Evolutionary conservation across 2,888 invertebrate genomes (phyloP).

Genomic region (Galeopsomyia nigrocyanea): DNA sequence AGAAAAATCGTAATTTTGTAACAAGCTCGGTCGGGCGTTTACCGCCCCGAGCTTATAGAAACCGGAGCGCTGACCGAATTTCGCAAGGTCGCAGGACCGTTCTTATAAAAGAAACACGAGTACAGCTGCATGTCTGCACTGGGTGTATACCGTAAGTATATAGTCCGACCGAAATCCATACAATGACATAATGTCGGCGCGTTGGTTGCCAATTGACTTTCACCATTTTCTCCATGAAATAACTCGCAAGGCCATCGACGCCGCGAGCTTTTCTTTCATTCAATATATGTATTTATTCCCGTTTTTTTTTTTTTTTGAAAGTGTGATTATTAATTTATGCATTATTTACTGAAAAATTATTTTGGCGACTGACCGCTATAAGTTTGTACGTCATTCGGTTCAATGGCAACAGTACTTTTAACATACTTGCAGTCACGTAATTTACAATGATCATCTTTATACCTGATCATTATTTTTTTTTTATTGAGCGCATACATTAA

Average conservation of each 20-base stretch:
- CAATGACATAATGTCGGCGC: slow-evolving; percentile 38
- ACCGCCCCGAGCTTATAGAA: slow-evolving; percentile 10
- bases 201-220: slow-evolving; percentile 30
- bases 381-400: no score
- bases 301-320: background rate
- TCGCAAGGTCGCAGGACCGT: slow-evolving; percentile 48
- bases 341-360: no score
- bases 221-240: slow-evolving; percentile 40
- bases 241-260: slow-evolving; percentile 28
- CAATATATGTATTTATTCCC: background rate
- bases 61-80: slow-evolving; percentile 47
- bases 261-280: background rate
- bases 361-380: no score
- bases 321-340: no score
- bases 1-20: slow-evolving; percentile 33
- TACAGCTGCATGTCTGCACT: background rate
- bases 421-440: no score
- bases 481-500: no score
- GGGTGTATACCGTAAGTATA: background rate
- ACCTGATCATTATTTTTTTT: no score
- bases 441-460: no score
- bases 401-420: no score
- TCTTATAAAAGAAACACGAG: slow-evolving; percentile 12
- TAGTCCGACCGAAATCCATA: slow-evolving; percentile 6
- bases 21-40: background rate